Base-by-base conservation (phyloP, 1,140 invertebrate species). In the Pantala flavescens region DNA sequence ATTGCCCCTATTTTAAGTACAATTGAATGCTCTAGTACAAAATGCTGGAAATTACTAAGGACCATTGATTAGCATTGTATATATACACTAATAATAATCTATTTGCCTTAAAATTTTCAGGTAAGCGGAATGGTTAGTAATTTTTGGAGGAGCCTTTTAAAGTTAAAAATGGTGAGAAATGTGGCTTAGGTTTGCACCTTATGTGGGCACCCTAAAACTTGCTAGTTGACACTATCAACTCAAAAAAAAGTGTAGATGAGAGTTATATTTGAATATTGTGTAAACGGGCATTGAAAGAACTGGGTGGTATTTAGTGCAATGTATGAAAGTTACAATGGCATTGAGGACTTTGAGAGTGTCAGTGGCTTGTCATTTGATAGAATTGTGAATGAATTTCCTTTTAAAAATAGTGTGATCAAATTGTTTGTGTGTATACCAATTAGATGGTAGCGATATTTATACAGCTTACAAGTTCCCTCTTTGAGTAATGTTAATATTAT, bases 401-500 rank as follows among this genome's bases (percentile, higher is more conserved):
- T 63, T 63, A 63, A 63, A 36, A 36, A 63, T 63, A 63, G 49
- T 63, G 49, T 63, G 49, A 63, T 63, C 49, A 63, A 63, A 63
- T 63, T 63, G 49, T 63, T 63, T 63, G 49, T 63, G 49, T 63
- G 49, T 63, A 63, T 63, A 63, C 49, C 49, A 63, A 63, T 63
- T 63, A 63, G 49, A 63, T 63, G 49, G 49, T 63, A 63, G 49
- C 49, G n/a, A 7, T 63, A 63, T 63, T 63, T 63, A 63, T 63
- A 63, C 49, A 63, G 49, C 49, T 63, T 63, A 63, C 49, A 63
- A 63, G 49, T 63, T 63, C 49, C 49, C 49, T 63, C 14, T 36
- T 63, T 63, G 49, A 63, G 49, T 63, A 63, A 63, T 63, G 49
- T 63, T 63, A 63, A 63, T 63, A 63, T 63, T 63, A 63, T 63